phyloP scores from a whole-genome alignment of 2,113 vertebrate species.

The Empidonax traillii region DNA sequence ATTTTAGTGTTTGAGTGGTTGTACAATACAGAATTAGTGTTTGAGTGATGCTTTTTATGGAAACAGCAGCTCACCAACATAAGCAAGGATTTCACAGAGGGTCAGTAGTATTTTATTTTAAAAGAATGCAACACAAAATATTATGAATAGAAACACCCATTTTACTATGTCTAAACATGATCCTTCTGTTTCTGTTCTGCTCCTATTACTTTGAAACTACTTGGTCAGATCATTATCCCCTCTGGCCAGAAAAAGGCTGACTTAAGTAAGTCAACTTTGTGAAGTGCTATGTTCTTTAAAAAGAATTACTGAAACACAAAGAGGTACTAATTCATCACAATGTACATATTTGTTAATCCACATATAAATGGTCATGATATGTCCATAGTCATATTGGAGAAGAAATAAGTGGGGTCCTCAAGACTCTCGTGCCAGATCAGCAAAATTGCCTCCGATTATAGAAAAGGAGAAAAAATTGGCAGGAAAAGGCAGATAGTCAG shows the following conservation, averaged over 20 bases:
- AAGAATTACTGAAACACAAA: not conserved
- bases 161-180: not conserved
- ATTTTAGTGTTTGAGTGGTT: no score
- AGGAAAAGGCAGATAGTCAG: rapidly evolving
- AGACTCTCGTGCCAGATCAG: not conserved
- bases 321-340: not conserved
- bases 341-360: not conserved
- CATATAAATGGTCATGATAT: not conserved
- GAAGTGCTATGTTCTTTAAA: not conserved
- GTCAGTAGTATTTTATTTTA: not conserved
- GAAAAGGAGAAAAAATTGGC: not conserved
- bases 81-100: not conserved
- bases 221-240: not conserved
- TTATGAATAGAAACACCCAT: not conserved
- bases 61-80: not conserved
- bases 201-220: not conserved
- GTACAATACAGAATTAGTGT: not conserved
- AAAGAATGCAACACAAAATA: not conserved
- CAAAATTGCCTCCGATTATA: not conserved
- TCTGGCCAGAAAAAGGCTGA: not conserved
- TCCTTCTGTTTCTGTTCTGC: not conserved
- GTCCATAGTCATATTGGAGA: not conserved
- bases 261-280: not conserved
- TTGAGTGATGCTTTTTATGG: not conserved
- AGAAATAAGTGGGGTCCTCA: not conserved